Evolutionary conservation across 2,888 invertebrate species (phyloP), one percentile per base, ranked within the genome.

Genomic region (Neoitamus cyanurus): DNA sequence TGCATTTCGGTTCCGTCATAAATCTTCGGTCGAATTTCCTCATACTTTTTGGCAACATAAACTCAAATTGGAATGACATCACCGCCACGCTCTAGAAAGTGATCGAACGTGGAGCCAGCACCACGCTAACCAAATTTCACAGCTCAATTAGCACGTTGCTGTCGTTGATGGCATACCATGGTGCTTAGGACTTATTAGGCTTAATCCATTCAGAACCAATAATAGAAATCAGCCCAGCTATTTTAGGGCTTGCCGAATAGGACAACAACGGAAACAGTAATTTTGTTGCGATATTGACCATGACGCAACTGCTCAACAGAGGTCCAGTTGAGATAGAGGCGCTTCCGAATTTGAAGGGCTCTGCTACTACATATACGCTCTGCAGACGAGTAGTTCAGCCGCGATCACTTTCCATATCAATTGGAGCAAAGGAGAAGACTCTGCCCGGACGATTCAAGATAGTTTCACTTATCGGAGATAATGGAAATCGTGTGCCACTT

Each of bases 261-360:
- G 72, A 31, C 72, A 72, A 31, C 9, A 31, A 34, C 34, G 72
- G 72, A 72, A 72, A 58, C 20, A n/a, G 28, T 31, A 72, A 72
- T 72, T 72, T 72, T 28, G 72, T 72, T 72, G 72, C 72, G 72
- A 72, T 72, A 34, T 72, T 72, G 72, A 72, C 72, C 72, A 72
- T 72, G 72, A 72, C 72, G 72, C 72, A 72, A 72, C 13, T 15
- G 72, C n/a, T 15, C 34, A 72, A 72, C 72, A 28, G 11, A 72
- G 72, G 31, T 72, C 20, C 2, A 31, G 72, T 72, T 72, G 34
- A 72, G 72, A 72, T 72, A 34, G 34, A 72, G 15, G 28, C 15
- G 30, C 31, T 9, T 13, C 31, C 30, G 15, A 34, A 31, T 69
- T 69, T 28, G 11, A 72, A 34, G 72, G 72, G 72, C 72, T 28